These are phyloP conservation scores for Lycaena phlaeas DNA, from an alignment of 2,888 invertebrate species.

Conservation along the genomic window DNA sequence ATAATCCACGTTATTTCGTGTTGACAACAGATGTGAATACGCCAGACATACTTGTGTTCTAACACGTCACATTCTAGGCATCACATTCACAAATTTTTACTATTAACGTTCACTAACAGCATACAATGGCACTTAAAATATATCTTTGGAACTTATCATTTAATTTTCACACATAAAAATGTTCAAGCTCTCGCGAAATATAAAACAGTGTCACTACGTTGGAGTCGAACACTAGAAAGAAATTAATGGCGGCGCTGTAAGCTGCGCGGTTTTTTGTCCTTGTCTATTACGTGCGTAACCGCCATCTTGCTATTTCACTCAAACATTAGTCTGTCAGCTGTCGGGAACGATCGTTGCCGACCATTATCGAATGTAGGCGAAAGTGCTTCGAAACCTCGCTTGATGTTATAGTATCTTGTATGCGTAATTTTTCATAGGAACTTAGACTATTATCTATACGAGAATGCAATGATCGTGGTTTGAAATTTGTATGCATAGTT, in stretches of 20 bases:
- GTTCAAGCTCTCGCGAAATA: slow-evolving; percentile 46
- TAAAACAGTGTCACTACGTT: slow-evolving; percentile 61
- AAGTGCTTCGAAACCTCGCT: slow-evolving; percentile 57
- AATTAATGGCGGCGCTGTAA: slow-evolving; percentile 59
- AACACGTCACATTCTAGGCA: slow-evolving; percentile 25
- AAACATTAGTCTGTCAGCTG: slow-evolving; percentile 60
- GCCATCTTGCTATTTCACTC: slow-evolving; percentile 36
- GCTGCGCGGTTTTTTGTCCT: slow-evolving; percentile 44
- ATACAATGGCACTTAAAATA: slow-evolving; percentile 35
- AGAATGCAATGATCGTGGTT: no score
- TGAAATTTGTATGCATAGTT: no score
- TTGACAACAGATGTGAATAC: slow-evolving; percentile 60
- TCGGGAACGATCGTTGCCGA: slow-evolving; percentile 56
- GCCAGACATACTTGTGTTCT: slow-evolving; percentile 50
- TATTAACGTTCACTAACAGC: slow-evolving; percentile 35
- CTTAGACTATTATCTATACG: no score
- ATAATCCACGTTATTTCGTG: slow-evolving; percentile 66
- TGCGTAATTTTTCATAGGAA: no score
- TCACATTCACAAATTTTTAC: slow-evolving; percentile 35
- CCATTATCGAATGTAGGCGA: slow-evolving; percentile 51
- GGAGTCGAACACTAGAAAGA: slow-evolving; percentile 59
- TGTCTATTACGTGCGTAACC: slow-evolving; percentile 23
- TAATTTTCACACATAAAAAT: slow-evolving; percentile 58
- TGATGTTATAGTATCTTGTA: slow-evolving; percentile 16
- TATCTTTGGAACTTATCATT: slow-evolving; percentile 49